Percentiles rank a stretch among this genome's conserved stretches.
These are phyloP conservation scores for Apus apus DNA, from an alignment of 2,113 vertebrate genomes.

Conservation along the genomic window DNA sequence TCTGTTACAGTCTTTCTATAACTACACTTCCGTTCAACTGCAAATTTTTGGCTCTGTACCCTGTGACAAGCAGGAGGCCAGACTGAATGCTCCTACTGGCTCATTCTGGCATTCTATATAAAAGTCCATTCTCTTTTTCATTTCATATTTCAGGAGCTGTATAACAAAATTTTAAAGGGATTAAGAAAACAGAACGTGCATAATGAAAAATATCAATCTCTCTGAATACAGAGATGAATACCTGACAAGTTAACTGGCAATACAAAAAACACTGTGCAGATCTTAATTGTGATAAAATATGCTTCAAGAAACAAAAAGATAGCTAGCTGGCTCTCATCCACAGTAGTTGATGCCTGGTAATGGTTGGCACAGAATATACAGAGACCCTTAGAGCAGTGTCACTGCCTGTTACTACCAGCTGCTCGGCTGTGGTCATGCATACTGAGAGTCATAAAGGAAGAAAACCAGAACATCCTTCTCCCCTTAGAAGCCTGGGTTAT, in stretches of 20 bases:
- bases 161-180: background rate
- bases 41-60: background rate
- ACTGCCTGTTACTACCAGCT: conserved; percentile 69
- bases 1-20: background rate
- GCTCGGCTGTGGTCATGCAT: conserved; percentile 39
- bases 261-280: background rate
- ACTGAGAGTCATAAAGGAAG: conserved; percentile 43
- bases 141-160: background rate
- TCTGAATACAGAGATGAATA: background rate
- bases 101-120: background rate
- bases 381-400: conserved; percentile 40
- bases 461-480: conserved; percentile 4
- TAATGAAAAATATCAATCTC: background rate
- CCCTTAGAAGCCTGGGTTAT: background rate
- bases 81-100: background rate
- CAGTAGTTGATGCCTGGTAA: conserved; percentile 11
- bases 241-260: background rate
- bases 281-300: background rate
- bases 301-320: conserved; percentile 8
- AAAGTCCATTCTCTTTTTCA: background rate
- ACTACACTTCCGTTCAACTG: background rate
- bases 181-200: background rate
- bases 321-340: background rate
- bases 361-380: conserved; percentile 53
- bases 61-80: background rate